These are phyloP conservation scores for Dermatemys mawii DNA, from an alignment of 2,113 vertebrate genomes.

Conservation along the genomic window DNA sequence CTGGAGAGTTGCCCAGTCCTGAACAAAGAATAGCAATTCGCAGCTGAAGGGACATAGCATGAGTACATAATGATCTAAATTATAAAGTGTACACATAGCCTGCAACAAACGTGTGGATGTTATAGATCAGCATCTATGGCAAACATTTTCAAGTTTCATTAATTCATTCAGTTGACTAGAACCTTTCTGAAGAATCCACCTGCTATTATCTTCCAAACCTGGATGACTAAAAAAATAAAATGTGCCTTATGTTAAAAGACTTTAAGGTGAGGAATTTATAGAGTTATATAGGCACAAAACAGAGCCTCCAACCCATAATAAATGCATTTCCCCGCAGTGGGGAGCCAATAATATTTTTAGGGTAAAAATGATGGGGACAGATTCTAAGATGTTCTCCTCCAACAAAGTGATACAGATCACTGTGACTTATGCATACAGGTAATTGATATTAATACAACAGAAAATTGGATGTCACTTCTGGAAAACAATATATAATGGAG, in stretches of 20 bases:
- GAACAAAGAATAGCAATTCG: conserved; percentile 65
- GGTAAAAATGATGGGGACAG: not conserved
- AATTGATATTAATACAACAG: conserved; percentile 64
- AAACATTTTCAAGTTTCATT: not conserved
- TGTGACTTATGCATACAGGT: conserved; percentile 28
- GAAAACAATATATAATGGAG: conserved; percentile 50
- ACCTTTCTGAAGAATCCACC: not conserved
- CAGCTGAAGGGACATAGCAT: conserved; percentile 35
- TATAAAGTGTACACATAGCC: conserved; percentile 10
- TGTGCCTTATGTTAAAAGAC: not conserved
- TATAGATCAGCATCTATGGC: not conserved
- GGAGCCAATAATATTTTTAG: not conserved
- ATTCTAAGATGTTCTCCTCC: conserved; percentile 40
- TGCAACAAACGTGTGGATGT: not conserved
- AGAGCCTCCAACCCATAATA: not conserved
- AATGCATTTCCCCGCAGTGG: not conserved
- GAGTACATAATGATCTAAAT: not conserved
- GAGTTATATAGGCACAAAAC: not conserved
- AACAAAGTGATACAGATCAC: conserved; percentile 38
- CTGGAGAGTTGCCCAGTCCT: conserved; percentile 62
- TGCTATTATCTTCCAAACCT: not conserved
- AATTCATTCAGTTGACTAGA: not conserved
- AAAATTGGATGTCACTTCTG: conserved; percentile 63
- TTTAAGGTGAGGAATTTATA: not conserved
- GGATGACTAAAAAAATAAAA: not conserved